A percentile compares a stretch with the other conserved stretches of the same genome.
Evolutionary conservation across 2,113 vertebrate species (phyloP).

Genomic region (Cathartes aura): DNA sequence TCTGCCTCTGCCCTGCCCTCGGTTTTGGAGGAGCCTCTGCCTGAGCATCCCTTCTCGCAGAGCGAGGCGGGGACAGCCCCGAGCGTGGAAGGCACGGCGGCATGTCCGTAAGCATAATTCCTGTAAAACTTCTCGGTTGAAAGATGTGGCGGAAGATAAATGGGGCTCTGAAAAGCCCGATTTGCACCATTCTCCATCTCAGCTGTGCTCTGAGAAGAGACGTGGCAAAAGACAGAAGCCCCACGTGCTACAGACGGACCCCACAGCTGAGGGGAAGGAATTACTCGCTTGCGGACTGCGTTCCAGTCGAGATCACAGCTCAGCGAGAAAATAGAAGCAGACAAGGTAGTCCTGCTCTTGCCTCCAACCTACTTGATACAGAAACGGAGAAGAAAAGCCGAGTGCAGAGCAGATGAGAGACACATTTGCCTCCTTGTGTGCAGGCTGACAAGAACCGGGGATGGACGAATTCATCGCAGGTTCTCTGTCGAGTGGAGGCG

Average conservation of each 20-base stretch:
- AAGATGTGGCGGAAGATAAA: not conserved
- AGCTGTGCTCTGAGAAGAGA: constrained; percentile 17
- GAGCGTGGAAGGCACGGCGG: accelerated
- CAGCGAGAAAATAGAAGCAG: constrained; percentile 39
- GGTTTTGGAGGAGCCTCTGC: not conserved
- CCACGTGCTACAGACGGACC: constrained; percentile 26
- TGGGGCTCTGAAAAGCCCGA: not conserved
- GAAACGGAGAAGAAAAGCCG: constrained; percentile 7
- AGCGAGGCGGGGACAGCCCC: accelerated
- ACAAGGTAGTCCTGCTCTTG: constrained; percentile 31
- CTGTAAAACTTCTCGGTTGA: not conserved
- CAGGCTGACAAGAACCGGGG: not conserved
- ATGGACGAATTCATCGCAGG: not conserved
- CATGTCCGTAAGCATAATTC: not conserved
- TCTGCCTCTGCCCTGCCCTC: not conserved
- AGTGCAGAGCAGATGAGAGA: constrained; percentile 54
- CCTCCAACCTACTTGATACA: constrained; percentile 19
- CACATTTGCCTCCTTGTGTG: constrained; percentile 61
- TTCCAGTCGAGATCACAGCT: constrained; percentile 62
- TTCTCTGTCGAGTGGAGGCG: not conserved
- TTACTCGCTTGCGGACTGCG: not conserved
- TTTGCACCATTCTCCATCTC: constrained; percentile 34
- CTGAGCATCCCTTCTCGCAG: not conserved
- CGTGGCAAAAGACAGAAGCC: not conserved
- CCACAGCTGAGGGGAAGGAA: constrained; percentile 32